Evolutionary conservation across 2,888 invertebrate species (phyloP), one percentile per base, ranked within the genome.

Genomic region (Tenodera sinensis): DNA sequence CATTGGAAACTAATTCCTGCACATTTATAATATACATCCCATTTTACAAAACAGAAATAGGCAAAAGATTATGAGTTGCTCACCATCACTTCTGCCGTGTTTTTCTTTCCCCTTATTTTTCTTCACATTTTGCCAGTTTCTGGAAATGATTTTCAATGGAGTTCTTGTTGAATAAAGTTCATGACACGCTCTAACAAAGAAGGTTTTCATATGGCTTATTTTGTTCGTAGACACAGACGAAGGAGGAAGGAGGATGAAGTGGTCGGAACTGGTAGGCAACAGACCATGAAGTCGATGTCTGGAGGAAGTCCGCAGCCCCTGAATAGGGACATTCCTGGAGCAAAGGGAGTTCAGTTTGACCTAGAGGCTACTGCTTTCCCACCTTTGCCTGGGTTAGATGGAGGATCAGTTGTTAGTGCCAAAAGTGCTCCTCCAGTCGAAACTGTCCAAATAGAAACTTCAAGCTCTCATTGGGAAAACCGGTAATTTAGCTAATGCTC

Each of bases 361-460:
- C 94, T 97, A 91, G 97, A 96, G 93, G 96, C 96, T 90, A 95
- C 96, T 88, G 96, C 97, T 89, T 97, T 97, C 93, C 97, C 97
- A 91, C 97, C 97, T 90, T 94, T 97, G 92, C 97, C 97, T 90
- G 96, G 97, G 92, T 93, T 95, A 90, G 94, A 94, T 91, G 93
- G 91, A 91, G 93, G 93, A n/a, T 54, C 89, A 88, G 89, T 84
- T 83, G 88, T 90, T 28, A 89, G 89, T 85, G 90, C 89, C 47
- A 90, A 88, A 84, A 89, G 27, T 47, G 83, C 27, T 83, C 89
- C 90, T 83, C 88, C 89, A 83, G 89, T 92, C 83, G 92, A 92
- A 89, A 90, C 91, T 83, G 91, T 85, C 54, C 88, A 81, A 84
- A 83, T 88, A 28, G 86, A 87, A 42, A 84, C 84, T 30, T 87